Conservation (phyloP, 2,113 vertebrate genomes). For the Excalfactoria chinensis region DNA sequence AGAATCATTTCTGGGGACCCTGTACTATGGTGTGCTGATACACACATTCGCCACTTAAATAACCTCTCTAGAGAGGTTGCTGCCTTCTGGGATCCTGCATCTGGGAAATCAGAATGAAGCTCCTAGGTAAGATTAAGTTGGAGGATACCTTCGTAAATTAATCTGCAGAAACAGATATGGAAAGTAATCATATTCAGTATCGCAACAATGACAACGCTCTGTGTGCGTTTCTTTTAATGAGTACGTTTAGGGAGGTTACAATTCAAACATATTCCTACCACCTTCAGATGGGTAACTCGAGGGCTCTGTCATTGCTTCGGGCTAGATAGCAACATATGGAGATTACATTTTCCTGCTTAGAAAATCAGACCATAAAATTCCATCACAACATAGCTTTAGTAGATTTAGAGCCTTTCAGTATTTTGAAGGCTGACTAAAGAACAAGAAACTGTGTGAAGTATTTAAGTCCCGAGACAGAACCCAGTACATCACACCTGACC, state of each 20-base stretch:
- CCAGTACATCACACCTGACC: fast-evolving
- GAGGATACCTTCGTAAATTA: background rate
- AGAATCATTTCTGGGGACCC: background rate
- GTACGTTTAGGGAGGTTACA: background rate
- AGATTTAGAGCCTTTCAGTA: background rate
- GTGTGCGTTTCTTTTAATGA: background rate
- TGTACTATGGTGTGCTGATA: too few species aligned
- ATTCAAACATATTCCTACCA: background rate
- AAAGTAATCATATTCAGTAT: background rate
- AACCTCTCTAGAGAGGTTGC: too few species aligned
- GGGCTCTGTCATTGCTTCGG: background rate
- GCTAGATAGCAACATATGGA: background rate
- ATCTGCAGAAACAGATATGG: background rate
- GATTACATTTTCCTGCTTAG: background rate
- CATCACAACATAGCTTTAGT: background rate
- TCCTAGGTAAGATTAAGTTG: too few species aligned
- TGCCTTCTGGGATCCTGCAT: too few species aligned
- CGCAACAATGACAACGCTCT: background rate
- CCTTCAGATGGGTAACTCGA: background rate
- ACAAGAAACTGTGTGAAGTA: background rate
- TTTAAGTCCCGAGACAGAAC: background rate
- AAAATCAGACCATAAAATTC: background rate
- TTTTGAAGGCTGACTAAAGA: background rate
- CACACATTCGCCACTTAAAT: too few species aligned
- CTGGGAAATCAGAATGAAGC: too few species aligned